Evolutionary conservation across 2,113 vertebrate genomes (phyloP), one percentile per base, ranked within the genome.

Genomic region (Mastomys natalensis): DNA sequence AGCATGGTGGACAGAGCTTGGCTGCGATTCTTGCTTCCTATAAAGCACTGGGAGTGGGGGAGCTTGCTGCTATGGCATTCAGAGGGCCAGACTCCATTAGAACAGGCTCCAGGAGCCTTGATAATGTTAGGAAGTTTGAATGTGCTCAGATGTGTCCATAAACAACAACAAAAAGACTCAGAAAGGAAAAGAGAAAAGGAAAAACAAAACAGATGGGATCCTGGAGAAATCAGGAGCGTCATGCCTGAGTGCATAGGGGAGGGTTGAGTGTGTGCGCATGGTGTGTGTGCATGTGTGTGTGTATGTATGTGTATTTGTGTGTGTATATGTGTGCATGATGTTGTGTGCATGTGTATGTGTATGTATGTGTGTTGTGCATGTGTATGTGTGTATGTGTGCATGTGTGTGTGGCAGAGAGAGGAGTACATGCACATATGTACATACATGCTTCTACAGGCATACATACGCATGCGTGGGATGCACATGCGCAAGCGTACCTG

Each of bases 71-170:
- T n/a, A 22, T 76, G 88, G 73, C 73, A 24, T 95, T 97, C 70
- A 24, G 62, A 94, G 87, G 87, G 64, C 96, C 76, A 64, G 77
- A 10, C 89, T 93, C 94, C 91, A 8, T 58, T 12, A 60, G 53
- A 58, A 60, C 80, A 82, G 53, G 53, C 21, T 26, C 53, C 34
- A 15, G 80, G 80, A 16, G 53, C 55, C 88, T 89, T 72, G 86
- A 80, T 89, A 55, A 96, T 97, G 97, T 97, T 60, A 73, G 94
- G 95, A 97, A 94, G 95, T 98, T 97, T 96, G 92, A 97, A 96
- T 43, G 58, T 89, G 48, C 86, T 86, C 95, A 95, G 96, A 88
- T 97, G 48, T 94, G 72, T 96, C 85, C 91, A 82, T 86, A 60
- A 97, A 77, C 58, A 58, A 58, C 16, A 58, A 9, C 7, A 58